phyloP scores from a whole-genome alignment of 2,888 invertebrate species.

The Latheticus oryzae region DNA sequence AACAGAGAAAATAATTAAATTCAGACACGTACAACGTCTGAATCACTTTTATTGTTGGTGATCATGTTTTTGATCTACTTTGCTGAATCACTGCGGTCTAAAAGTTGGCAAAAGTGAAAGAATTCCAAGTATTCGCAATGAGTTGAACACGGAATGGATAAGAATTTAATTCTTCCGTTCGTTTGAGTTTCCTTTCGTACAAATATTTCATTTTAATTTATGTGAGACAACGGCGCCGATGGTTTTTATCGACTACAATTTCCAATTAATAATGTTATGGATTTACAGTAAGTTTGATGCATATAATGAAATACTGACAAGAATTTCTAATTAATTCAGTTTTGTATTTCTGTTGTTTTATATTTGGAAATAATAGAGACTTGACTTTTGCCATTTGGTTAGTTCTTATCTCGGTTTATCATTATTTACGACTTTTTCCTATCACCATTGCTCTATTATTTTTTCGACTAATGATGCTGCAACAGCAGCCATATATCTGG shows the following conservation, averaged over 20 bases:
- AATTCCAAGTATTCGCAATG: slow-evolving; percentile 25
- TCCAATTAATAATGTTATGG: too few relatives aligned
- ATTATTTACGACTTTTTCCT: slow-evolving; percentile 8
- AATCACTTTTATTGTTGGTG: slow-evolving; percentile 13
- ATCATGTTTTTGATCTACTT: slow-evolving; percentile 17
- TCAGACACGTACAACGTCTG: slow-evolving; percentile 14
- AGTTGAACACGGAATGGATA: slow-evolving; percentile 16
- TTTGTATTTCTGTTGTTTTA: slow-evolving; percentile 2
- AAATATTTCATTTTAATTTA: slow-evolving; percentile 30
- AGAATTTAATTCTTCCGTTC: slow-evolving; percentile 34
- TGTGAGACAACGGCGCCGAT: slow-evolving; percentile 11
- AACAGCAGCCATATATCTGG: too few relatives aligned
- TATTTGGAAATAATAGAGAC: slow-evolving; percentile 3
- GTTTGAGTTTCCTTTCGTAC: slow-evolving; percentile 25
- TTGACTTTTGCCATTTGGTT: slow-evolving; percentile 17
- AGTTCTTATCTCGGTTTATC: slow-evolving; percentile 1
- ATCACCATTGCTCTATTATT: slow-evolving; percentile 3
- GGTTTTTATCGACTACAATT: slow-evolving; percentile 16
- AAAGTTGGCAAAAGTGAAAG: slow-evolving; percentile 23
- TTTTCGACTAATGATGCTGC: too few relatives aligned
- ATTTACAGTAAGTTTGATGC: too few relatives aligned
- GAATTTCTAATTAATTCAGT: background rate
- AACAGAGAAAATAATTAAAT: slow-evolving; percentile 10
- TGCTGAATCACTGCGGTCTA: slow-evolving; percentile 30
- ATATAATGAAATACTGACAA: too few relatives aligned